Evolutionary conservation across 2,888 invertebrate genomes (phyloP).

Genomic region (Caenorhabditis japonica): DNA sequence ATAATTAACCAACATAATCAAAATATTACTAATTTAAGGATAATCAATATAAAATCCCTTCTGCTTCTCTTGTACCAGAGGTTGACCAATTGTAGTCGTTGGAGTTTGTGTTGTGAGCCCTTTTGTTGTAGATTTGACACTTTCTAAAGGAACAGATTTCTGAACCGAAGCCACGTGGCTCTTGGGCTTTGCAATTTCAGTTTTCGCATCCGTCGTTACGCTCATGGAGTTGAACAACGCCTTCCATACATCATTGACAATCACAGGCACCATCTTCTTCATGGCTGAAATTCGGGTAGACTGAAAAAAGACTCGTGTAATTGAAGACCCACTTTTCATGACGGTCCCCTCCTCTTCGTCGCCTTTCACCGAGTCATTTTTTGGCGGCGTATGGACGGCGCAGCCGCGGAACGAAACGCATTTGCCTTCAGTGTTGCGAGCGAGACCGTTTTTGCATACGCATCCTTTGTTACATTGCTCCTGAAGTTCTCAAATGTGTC

Average conservation of each 20-base stretch:
- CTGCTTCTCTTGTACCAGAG: conserved; percentile 39
- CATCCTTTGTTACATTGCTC: conserved; percentile 55
- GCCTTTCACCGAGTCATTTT: conserved; percentile 24
- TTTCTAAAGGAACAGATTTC: background rate
- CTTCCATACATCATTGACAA: conserved; percentile 61
- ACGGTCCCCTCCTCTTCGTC: conserved; percentile 51
- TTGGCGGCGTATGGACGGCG: conserved; percentile 33
- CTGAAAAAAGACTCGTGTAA: background rate
- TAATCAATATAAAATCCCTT: conserved; percentile 45
- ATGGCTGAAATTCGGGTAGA: conserved; percentile 57
- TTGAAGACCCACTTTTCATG: conserved; percentile 39
- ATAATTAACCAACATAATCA: background rate
- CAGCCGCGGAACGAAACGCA: conserved; percentile 47
- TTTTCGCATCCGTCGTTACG: conserved; percentile 20
- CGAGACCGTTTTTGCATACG: conserved; percentile 49
- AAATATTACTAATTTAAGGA: conserved; percentile 12
- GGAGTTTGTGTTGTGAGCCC: too few species aligned
- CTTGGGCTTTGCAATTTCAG: background rate
- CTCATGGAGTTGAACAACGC: conserved; percentile 53
- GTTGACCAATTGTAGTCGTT: too few species aligned
- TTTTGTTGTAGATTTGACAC: conserved; percentile 19
- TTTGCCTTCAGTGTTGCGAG: conserved; percentile 33
- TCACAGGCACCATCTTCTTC: conserved; percentile 59
- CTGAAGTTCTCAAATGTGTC: conserved; percentile 26
- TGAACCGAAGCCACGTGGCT: conserved; percentile 1